Percentiles rank a stretch among this genome's conserved stretches.
Conservation (phyloP, 2,797 vertebrate genomes). For the Australoheros facetus region DNA sequence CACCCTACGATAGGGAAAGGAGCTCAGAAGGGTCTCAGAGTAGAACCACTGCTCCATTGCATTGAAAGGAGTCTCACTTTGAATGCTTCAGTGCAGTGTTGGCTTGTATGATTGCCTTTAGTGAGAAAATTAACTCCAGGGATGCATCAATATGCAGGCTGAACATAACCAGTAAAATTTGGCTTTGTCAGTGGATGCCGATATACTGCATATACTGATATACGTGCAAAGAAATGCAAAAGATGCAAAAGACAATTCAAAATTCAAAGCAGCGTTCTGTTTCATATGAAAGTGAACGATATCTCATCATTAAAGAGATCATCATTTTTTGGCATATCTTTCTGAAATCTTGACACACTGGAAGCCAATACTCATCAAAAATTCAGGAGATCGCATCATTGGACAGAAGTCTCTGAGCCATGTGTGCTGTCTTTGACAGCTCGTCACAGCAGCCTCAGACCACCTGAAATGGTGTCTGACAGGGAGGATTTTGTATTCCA, state of each 20-base stretch:
- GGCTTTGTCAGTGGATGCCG: not conserved
- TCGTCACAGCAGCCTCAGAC: slow-evolving; percentile 30
- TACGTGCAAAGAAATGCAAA: not conserved
- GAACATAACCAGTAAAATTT: not conserved
- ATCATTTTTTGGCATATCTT: slow-evolving; percentile 12
- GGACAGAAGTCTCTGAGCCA: slow-evolving; percentile 32
- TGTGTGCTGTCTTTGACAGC: slow-evolving; percentile 34
- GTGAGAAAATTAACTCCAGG: too few species aligned
- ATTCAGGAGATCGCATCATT: slow-evolving; percentile 33
- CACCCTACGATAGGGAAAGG: too few species aligned
- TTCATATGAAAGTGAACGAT: not conserved
- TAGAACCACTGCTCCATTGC: too few species aligned
- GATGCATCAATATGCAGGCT: not conserved
- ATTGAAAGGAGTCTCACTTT: too few species aligned
- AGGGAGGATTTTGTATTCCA: slow-evolving; percentile 33
- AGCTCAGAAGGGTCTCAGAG: too few species aligned
- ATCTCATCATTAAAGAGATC: not conserved
- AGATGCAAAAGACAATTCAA: not conserved
- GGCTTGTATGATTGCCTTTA: too few species aligned
- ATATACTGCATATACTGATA: not conserved
- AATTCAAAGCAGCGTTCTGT: slow-evolving; percentile 11
- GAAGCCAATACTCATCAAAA: slow-evolving; percentile 45
- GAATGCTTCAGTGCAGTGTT: too few species aligned
- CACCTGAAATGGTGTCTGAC: slow-evolving; percentile 46
- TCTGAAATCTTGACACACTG: not conserved